phyloP scores from a whole-genome alignment of 2,113 vertebrate species.

The Hyaena hyaena region DNA sequence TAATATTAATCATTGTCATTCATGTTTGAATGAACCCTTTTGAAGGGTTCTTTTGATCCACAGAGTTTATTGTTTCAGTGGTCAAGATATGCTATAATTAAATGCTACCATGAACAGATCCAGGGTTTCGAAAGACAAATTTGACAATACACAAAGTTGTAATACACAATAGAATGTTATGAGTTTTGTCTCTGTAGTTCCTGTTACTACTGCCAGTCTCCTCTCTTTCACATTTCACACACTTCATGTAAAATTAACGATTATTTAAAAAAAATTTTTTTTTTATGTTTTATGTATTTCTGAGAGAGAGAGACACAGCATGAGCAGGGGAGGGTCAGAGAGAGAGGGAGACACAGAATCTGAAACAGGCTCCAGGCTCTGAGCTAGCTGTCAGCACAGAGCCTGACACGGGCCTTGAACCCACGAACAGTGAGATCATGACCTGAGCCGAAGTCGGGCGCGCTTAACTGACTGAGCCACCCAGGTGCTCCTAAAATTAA shows the following conservation, averaged over 20 bases:
- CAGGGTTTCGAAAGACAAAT: background rate
- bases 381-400: too few species aligned
- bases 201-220: background rate
- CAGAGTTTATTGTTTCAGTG: background rate
- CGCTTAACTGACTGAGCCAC: too few species aligned
- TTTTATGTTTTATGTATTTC: too few species aligned
- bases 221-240: background rate
- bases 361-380: too few species aligned
- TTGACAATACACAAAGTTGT: background rate
- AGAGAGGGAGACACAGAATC: too few species aligned
- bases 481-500: background rate
- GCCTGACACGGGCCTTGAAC: too few species aligned
- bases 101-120: background rate
- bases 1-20: background rate
- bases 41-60: background rate
- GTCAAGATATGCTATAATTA: background rate
- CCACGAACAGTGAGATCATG: too few species aligned
- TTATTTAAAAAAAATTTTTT: too few species aligned
- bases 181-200: background rate
- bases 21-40: background rate
- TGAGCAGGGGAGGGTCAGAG: too few species aligned
- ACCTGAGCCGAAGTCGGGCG: too few species aligned
- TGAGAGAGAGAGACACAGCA: too few species aligned
- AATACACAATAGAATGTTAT: background rate
- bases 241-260: background rate